Evolutionary conservation across 2,113 vertebrate genomes (phyloP), one percentile per base, ranked within the genome.

Genomic region (Phodopus roborovskii): DNA sequence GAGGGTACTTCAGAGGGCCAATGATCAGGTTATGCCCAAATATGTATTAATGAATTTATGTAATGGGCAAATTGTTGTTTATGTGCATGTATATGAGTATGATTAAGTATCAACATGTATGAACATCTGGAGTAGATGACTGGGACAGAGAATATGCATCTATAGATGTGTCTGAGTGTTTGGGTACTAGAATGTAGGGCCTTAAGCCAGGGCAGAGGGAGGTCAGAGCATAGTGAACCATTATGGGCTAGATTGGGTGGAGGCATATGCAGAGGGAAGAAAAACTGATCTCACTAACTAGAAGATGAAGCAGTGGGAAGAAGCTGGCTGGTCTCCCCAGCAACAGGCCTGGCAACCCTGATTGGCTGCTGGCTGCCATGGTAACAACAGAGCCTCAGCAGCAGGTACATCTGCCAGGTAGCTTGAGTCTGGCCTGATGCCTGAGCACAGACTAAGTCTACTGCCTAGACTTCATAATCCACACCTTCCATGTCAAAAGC

Each of bases 311-410:
- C 97, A 97, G 97, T 97, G 71, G 94, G 97, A 97, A 84, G 95
- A 98, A 93, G 97, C 96, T 97, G 96, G 94, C 94, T 97, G 94
- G 96, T 98, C 97, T 96, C 97, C 98, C 96, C 97, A 97, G 97
- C 96, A 98, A 98, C 98, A 97, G 95, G 97, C 95, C 95, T 93
- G 68, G 86, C 79, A 93, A 89, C 71, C 36, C 95, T 90, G 90
- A 98, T 98, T 98, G 98, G 98, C 94, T 98, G 85, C 28, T 24
- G 88, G 97, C 90, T 97, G 87, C 97, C 96, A 98, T 98, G 95
- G 98, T 97, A 98, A 98, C 97, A 97, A 73, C 90, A 79, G 88
- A 96, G 89, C 96, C 93, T 97, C 88, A 93, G 97, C 95, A 96
- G 96, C 95, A 97, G 97, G 97, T 97, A 78, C 88, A 82, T 96